Evolutionary conservation across 2,888 invertebrate species (phyloP).

Genomic region (Eumacrocentrus americanus): DNA sequence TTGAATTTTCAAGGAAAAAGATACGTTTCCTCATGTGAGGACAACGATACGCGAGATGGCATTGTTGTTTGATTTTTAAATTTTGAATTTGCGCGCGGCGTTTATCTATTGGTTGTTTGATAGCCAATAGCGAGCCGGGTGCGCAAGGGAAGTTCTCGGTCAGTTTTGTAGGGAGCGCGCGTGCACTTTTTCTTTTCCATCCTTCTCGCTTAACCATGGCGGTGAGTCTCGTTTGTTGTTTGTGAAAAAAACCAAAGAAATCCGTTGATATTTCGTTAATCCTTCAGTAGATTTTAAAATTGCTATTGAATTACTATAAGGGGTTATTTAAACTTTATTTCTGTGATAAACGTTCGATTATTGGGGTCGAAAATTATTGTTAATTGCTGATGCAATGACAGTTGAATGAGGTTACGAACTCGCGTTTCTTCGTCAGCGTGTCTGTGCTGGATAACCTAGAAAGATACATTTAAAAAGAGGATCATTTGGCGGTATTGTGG

Average conservation of each 20-base stretch:
- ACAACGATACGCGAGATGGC: neutral
- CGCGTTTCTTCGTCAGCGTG: conserved; percentile 26
- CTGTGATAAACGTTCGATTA: conserved; percentile 26
- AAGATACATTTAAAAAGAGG: no score
- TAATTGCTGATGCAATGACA: conserved; percentile 32
- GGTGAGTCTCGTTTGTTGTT: conserved; percentile 45
- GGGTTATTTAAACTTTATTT: neutral
- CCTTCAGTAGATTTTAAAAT: conserved; percentile 18
- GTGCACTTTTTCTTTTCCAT: conserved; percentile 31
- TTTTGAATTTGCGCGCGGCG: neutral
- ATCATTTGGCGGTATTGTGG: no score
- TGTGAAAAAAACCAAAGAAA: conserved; percentile 37
- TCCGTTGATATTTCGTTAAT: conserved; percentile 47
- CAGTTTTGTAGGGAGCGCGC: conserved; percentile 31
- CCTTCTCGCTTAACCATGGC: conserved; percentile 47
- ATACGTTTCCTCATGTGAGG: conserved; percentile 7
- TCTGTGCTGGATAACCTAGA: conserved; percentile 10
- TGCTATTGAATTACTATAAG: neutral
- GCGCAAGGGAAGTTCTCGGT: neutral
- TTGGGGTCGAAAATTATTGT: conserved; percentile 25
- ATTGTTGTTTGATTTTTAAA: conserved; percentile 21
- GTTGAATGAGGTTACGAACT: conserved; percentile 22
- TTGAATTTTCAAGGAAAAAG: no score
- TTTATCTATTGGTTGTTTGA: neutral
- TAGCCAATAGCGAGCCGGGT: neutral